Evolutionary conservation across 1,140 invertebrate genomes (phyloP).

Genomic region (Mesaphorura yosii): DNA sequence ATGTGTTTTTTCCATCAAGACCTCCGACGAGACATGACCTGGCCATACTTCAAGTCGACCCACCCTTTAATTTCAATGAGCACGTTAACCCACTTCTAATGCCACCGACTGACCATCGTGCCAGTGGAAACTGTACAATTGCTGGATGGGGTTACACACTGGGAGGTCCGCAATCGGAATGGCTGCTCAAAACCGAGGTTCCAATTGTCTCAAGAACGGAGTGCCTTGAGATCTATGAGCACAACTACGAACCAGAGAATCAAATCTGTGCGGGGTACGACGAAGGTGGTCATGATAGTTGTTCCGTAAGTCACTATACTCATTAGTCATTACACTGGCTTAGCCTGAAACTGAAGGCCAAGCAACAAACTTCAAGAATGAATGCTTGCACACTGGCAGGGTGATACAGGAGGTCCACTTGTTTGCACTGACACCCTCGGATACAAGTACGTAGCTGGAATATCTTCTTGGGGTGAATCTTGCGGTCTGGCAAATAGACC

Average conservation of each 20-base stretch:
- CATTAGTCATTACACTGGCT: too few species aligned
- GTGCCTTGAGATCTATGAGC: background rate
- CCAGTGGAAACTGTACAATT: background rate
- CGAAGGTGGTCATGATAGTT: background rate
- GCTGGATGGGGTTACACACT: background rate
- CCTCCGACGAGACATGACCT: background rate
- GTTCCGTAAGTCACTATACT: background rate
- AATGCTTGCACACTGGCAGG: too few species aligned
- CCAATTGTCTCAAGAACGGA: background rate
- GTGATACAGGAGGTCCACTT: background rate
- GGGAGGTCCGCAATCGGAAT: background rate
- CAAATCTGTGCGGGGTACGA: background rate
- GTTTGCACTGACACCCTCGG: background rate
- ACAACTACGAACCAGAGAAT: background rate
- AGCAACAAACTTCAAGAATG: too few species aligned
- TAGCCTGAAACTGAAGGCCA: too few species aligned
- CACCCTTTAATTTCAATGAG: background rate
- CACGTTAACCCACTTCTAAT: background rate
- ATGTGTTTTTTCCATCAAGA: too few species aligned
- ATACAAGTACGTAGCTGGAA: background rate
- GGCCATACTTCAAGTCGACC: background rate
- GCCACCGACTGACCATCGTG: background rate
- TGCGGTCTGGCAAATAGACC: background rate
- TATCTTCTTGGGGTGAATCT: background rate
- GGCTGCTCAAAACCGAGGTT: background rate